These are phyloP conservation scores for Lacerta bilineata DNA, from an alignment of 2,797 vertebrate species.

Conservation along the genomic window DNA sequence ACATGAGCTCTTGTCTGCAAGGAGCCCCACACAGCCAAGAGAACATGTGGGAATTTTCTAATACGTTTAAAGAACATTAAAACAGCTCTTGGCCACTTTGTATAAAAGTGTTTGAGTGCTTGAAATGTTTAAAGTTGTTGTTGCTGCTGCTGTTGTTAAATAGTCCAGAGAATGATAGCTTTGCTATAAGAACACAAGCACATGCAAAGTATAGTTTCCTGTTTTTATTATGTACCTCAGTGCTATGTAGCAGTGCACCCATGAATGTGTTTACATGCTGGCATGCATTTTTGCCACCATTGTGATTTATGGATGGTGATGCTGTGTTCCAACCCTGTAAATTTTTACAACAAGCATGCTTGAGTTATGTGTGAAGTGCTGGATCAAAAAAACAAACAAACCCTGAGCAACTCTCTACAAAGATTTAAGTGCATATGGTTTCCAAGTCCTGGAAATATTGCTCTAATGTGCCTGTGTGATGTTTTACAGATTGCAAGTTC, in stretches of 20 bases:
- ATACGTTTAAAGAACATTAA: too few relatives aligned
- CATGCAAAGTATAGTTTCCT: conserved; percentile 38
- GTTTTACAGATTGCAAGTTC: conserved; percentile 78
- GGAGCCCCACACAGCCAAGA: too few relatives aligned
- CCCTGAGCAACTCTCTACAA: conserved; percentile 60
- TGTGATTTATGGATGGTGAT: conserved; percentile 71
- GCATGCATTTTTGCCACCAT: conserved; percentile 55
- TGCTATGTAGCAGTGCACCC: conserved; percentile 52
- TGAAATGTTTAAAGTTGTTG: neutral
- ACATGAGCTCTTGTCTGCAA: too few relatives aligned
- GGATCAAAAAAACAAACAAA: conserved; percentile 66
- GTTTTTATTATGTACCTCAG: conserved; percentile 40
- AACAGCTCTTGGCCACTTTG: neutral
- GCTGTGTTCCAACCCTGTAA: conserved; percentile 65
- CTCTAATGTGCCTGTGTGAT: conserved; percentile 69
- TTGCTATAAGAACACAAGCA: conserved; percentile 25
- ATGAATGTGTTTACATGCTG: conserved; percentile 60
- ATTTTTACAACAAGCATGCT: conserved; percentile 70
- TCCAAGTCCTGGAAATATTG: conserved; percentile 71
- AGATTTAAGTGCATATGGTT: conserved; percentile 71
- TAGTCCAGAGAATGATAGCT: neutral
- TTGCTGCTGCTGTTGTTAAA: neutral
- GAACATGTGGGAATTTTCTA: too few relatives aligned
- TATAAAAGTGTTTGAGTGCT: neutral
- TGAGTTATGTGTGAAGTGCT: conserved; percentile 70